Evolutionary conservation across 2,888 invertebrate genomes (phyloP).

Genomic region (Clivina fossor): DNA sequence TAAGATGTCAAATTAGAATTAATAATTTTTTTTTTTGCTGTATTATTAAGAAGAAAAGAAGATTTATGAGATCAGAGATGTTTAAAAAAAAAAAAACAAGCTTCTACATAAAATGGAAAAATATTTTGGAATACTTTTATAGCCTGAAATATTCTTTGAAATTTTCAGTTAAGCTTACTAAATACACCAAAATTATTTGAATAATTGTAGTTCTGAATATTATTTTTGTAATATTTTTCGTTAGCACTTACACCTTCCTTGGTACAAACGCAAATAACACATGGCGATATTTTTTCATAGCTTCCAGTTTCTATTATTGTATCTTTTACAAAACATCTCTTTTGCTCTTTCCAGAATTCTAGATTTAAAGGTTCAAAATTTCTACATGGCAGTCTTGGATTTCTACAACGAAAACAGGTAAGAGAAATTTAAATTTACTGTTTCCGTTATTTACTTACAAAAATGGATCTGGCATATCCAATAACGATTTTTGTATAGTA

Average conservation of each 20-base stretch:
- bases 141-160: too few relatives aligned
- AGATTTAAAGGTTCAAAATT: slow-evolving; percentile 61
- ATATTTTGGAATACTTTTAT: too few relatives aligned
- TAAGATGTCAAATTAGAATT: too few relatives aligned
- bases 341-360: slow-evolving; percentile 58
- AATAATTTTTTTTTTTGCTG: too few relatives aligned
- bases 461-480: slow-evolving; percentile 57
- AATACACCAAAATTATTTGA: too few relatives aligned
- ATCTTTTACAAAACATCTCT: slow-evolving; percentile 51
- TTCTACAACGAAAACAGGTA: slow-evolving; percentile 55
- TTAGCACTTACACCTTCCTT: slow-evolving; percentile 54
- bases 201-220: slow-evolving; percentile 3
- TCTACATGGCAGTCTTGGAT: slow-evolving; percentile 61
- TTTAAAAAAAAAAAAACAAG: too few relatives aligned
- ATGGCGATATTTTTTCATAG: slow-evolving; percentile 53
- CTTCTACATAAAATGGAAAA: too few relatives aligned
- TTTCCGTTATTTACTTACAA: slow-evolving; percentile 51
- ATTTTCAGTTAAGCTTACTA: too few relatives aligned
- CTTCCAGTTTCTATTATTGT: slow-evolving; percentile 51
- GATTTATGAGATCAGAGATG: too few relatives aligned
- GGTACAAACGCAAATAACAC: slow-evolving; percentile 56
- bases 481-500: slow-evolving; percentile 56
- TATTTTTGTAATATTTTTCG: slow-evolving; percentile 3
- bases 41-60: too few relatives aligned
- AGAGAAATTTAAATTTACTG: slow-evolving; percentile 5